Percentiles rank a stretch among this genome's conserved stretches.
Evolutionary conservation across 2,113 vertebrate genomes (phyloP).

Genomic region (Glaucomys volans): DNA sequence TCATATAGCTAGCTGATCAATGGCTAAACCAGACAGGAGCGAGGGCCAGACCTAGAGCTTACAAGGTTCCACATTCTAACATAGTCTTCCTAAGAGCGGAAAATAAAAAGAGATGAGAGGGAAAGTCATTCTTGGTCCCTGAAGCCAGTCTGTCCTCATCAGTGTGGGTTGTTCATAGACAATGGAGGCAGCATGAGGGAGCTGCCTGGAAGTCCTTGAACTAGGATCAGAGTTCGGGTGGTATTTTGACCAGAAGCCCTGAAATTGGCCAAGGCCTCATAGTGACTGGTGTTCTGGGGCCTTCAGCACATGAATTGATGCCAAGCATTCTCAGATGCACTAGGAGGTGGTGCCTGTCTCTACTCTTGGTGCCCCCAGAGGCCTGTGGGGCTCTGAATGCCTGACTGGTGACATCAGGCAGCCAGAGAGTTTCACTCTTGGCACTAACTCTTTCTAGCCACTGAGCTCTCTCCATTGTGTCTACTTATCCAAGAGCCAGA

Average conservation of each 20-base stretch:
- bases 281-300: neutral
- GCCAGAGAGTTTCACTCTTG: constrained; percentile 61
- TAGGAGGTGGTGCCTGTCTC: neutral
- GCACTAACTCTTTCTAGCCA: constrained; percentile 61
- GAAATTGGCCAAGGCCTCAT: constrained; percentile 34
- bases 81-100: neutral
- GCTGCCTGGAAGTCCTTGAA: constrained; percentile 60
- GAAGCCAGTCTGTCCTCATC: neutral
- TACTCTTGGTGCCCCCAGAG: constrained; percentile 29
- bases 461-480: constrained; percentile 71
- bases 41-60: neutral
- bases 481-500: constrained; percentile 76
- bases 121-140: neutral
- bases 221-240: constrained; percentile 23
- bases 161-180: constrained; percentile 4
- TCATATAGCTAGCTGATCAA: constrained; percentile 3
- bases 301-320: neutral
- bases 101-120: constrained; percentile 6
- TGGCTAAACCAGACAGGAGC: neutral
- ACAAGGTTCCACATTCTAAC: neutral
- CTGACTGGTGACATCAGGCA: constrained; percentile 64
- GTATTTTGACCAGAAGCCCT: constrained; percentile 65
- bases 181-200: constrained; percentile 20
- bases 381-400: constrained; percentile 58
- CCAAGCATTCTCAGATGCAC: neutral